Evolutionary conservation across 2,797 vertebrate genomes (phyloP), one percentile per base, ranked within the genome.

Genomic region (Periophthalmus magnuspinnatus): DNA sequence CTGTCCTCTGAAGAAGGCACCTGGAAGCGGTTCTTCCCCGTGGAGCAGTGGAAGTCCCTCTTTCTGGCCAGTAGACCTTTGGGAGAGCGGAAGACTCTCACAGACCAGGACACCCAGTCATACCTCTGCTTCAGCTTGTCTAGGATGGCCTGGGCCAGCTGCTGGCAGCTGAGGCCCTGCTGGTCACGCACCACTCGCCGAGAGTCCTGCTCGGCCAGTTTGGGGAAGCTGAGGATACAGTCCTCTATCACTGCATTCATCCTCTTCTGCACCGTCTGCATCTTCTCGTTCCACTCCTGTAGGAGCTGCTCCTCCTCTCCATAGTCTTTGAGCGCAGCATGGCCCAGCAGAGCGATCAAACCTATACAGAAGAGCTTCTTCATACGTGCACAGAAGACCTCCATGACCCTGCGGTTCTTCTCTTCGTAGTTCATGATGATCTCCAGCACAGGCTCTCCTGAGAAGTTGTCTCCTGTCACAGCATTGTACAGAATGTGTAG

Each of bases 311-410:
- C 92, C n/a, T 92, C 92, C 0, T 94, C 91, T 0, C 84, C 89
- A 0, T 77, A 78, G 0, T 84, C 91, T 69, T 92, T 92, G 61
- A 95, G 86, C 6, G 91, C 89, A 0, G 91, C 84, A 21, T 94
- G 86, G 52, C 93, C 94, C 81, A 94, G 7, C 14, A 94, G 84
- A 0, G 93, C 91, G 0, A 95, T 94, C 58, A 95, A 81, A 28
- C 94, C 94, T 1, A 94, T 67, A 48, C 93, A 94, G 87, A 94
- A 93, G 16, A 95, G 91, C n/a, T 93, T 88, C 82, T 94, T 95
- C 38, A 95, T 83, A 17, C 89, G 79, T 71, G 91, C 91, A 0
- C 93, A 95, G 75, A 92, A 93, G 34, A 93, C 92, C 74, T 94
- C 94, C 83, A 94, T 59, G 0, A 75, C 60, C 11, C 93, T 83